phyloP scores from a whole-genome alignment of 2,888 invertebrate genomes.

The Beris morrisii region DNA sequence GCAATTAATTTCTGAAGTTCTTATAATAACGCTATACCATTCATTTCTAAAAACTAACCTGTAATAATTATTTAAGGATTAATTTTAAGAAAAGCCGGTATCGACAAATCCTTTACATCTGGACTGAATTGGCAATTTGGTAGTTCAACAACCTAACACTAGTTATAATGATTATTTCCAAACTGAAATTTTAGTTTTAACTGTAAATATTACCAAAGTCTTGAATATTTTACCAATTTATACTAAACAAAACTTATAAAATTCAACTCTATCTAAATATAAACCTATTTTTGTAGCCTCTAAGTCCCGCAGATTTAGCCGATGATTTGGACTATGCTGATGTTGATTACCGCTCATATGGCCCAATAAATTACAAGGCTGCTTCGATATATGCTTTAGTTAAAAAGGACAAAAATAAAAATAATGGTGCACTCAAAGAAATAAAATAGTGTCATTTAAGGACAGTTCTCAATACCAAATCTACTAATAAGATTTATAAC shows the following conservation, averaged over 20 bases:
- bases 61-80: no score
- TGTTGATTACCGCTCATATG: conserved; percentile 85
- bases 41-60: no score
- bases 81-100: no score
- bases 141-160: no score
- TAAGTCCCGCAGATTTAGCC: conserved; percentile 65
- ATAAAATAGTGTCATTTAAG: conserved; percentile 33
- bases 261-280: no score
- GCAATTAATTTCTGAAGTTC: no score
- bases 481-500: background rate
- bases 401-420: conserved; percentile 61
- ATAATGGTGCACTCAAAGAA: conserved; percentile 49
- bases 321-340: conserved; percentile 86
- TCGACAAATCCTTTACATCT: no score
- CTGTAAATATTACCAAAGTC: no score
- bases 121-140: no score
- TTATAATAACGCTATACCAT: no score
- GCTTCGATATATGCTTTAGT: conserved; percentile 81
- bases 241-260: conserved; percentile 16
- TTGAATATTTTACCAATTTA: background rate
- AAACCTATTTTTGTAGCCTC: conserved; percentile 63
- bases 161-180: no score
- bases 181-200: no score
- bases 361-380: conserved; percentile 89
- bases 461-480: background rate